Base-by-base conservation (phyloP, 2,113 vertebrate species). In the Esox niger region DNA sequence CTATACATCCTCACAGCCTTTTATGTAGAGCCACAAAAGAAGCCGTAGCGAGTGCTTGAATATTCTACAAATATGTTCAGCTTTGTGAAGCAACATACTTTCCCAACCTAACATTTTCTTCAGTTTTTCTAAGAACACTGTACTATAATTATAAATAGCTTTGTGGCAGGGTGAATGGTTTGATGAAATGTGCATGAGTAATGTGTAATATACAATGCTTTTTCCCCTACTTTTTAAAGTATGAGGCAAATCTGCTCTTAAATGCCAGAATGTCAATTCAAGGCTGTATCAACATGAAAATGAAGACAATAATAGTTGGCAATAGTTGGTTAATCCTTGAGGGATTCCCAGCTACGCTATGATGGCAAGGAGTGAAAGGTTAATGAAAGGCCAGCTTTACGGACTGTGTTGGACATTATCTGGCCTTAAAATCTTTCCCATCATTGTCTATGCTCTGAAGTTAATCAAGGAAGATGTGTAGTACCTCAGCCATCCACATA, bases 81-180 rank as follows among this genome's bases (percentile, higher is more conserved):
- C 73, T 75, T 82, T 59, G 75, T 73, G 66, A 70, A 77, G 79
- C 79, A 78, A 75, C 82, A 88, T 88, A 84, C 84, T 89, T 88
- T 87, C 81, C 71, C 83, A 87, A 78, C 75, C 61, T 80, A 15
- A 43, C 38, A 43, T 43, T 17, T 17, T 43, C 80, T 90, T 83
- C 83, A 83, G 80, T 80, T 86, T 87, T 86, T 88, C 78, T 82
- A 83, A 83, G 86, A 77, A 69, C 79, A 70, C 81, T 88, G 86
- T 88, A 87, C 64, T 88, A 80, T 89, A 87, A 87, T 87, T 86
- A 90, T 89, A 86, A 88, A 89, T 85, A 88, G 70, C 66, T 81
- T 84, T 82, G 75, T 75, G 83, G 79, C 73, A 2, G 27, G 64
- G 71, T 64, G 80, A 82, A 77, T 83, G 84, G 70, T 74, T 73